Evolutionary conservation across 1,140 invertebrate genomes (phyloP), one percentile per base, ranked within the genome.

Genomic region (Branchinecta lynchi): DNA sequence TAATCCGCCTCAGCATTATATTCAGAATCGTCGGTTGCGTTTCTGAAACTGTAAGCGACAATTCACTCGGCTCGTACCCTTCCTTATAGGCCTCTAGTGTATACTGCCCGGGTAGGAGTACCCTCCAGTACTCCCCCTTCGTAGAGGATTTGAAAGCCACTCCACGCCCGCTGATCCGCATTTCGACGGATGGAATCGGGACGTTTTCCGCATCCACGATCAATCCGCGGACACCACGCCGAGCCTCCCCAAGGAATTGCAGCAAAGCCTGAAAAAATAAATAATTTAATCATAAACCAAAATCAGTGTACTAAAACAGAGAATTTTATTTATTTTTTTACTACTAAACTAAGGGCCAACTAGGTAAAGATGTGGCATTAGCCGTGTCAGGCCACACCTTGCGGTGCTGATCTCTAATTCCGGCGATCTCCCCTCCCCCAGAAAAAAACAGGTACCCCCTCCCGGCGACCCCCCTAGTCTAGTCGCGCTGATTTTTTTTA

Each of bases 111-210:
- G 91, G 91, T 65, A 93, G 74, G 7, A 93, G 79, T 45, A 93
- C 88, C 71, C 90, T 84, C 91, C 91, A 94, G 79, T 92, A 95
- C 80, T 95, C 92, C n/a, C 92, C 92, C 74, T 92, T 89, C 78
- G 90, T 89, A 0, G 90, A 93, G 7, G 89, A 91, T 75, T 89
- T 87, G 78, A 93, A 94, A 17, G 87, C 88, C 70, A 94, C 89
- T 76, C 93, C 89, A 45, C 91, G 84, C 0, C 87, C 85, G 79
- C 90, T 91, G 6, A 96, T 84, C 76, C 89, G 90, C 51, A 97
- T 78, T 0, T 86, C 84, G 20, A 89, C 92, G 68, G 87, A 87
- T 73, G 90, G 87, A 43, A 97, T 83, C 0, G 91, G 88, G 77
- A 87, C 86, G 8, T 87, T 88, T 73, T 85, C 43, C 10, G 73